phyloP scores from a whole-genome alignment of 1,140 invertebrate genomes.

The Vanessa tameamea region DNA sequence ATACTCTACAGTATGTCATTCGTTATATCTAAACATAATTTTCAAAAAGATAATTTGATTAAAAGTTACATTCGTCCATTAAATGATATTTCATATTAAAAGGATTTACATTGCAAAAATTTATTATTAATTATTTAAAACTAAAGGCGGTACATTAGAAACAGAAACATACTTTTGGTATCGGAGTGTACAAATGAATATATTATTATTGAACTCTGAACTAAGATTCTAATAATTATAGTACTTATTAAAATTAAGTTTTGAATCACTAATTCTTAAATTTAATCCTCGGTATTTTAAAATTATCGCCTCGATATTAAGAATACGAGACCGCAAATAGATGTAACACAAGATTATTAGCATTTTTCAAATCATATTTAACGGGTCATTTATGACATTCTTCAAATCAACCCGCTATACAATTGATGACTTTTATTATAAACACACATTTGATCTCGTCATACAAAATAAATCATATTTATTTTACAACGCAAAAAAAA shows the following conservation, averaged over 20 bases:
- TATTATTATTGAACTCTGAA: slow-evolving; percentile 45
- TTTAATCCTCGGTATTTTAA: slow-evolving; percentile 40
- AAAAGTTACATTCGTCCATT: slow-evolving; percentile 8
- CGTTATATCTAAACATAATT: background rate
- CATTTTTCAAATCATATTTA: background rate
- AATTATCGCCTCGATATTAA: slow-evolving; percentile 15
- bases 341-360: background rate
- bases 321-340: slow-evolving; percentile 16
- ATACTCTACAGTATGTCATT: background rate
- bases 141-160: slow-evolving; percentile 48
- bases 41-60: background rate
- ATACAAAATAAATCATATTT: slow-evolving; percentile 9
- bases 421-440: background rate
- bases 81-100: slow-evolving; percentile 36
- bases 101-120: slow-evolving; percentile 6
- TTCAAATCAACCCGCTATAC: background rate
- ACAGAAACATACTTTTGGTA: slow-evolving; percentile 53
- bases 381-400: background rate
- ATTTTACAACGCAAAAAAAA: background rate
- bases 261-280: slow-evolving; percentile 34
- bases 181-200: slow-evolving; percentile 45
- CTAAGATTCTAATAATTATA: slow-evolving; percentile 41
- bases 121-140: slow-evolving; percentile 30
- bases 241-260: slow-evolving; percentile 36
- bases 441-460: background rate